Percentiles rank a stretch among this genome's conserved stretches.
Conservation (phyloP, 2,888 invertebrate genomes). For the Halictus ligatus region DNA sequence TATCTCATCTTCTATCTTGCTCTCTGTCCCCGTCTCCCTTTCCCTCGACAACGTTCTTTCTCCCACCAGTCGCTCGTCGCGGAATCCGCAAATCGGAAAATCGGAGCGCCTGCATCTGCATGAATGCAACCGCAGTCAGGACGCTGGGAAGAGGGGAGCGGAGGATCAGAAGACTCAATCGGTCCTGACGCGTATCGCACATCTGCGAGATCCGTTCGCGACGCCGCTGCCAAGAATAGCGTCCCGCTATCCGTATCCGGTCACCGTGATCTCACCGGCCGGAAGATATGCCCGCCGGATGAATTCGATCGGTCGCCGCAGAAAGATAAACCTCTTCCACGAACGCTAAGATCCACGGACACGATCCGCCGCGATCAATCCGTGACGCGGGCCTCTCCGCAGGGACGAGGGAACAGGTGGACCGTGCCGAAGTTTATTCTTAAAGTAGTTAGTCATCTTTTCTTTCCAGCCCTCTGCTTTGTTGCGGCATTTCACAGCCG, state of each 20-base stretch:
- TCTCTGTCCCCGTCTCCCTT: background rate
- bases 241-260: slow-evolving; percentile 55
- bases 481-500: background rate
- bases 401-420: slow-evolving; percentile 1
- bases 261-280: slow-evolving; percentile 55
- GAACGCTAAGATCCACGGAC: slow-evolving; percentile 1
- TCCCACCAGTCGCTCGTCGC: slow-evolving; percentile 25
- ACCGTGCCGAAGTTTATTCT: background rate
- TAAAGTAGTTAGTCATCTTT: background rate
- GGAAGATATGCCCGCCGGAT: slow-evolving; percentile 46
- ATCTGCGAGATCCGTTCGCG: slow-evolving; percentile 66
- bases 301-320: slow-evolving; percentile 45
- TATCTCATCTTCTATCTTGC: slow-evolving; percentile 1
- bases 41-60: background rate
- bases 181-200: slow-evolving; percentile 53
- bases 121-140: slow-evolving; percentile 34
- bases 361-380: slow-evolving; percentile 23
- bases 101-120: slow-evolving; percentile 60
- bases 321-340: slow-evolving; percentile 46
- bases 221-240: slow-evolving; percentile 72
- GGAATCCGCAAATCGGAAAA: slow-evolving; percentile 69
- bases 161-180: slow-evolving; percentile 33
- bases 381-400: background rate
- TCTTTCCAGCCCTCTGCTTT: background rate
- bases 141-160: background rate